phyloP scores from a whole-genome alignment of 2,888 invertebrate genomes.

The Melolontha melolontha region DNA sequence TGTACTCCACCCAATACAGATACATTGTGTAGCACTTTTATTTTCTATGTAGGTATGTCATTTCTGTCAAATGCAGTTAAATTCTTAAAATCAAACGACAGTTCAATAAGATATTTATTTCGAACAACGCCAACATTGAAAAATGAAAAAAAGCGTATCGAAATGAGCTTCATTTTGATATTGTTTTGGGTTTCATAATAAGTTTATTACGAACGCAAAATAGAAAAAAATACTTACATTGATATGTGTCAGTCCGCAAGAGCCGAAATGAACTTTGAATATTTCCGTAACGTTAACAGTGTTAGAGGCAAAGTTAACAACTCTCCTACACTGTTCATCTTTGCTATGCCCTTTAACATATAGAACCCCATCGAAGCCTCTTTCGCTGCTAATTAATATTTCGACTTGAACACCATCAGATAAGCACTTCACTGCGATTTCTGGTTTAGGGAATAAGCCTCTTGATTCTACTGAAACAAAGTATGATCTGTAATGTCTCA shows the following conservation, averaged over 20 bases:
- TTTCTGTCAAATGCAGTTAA: too few relatives aligned
- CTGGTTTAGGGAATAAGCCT: slow-evolving; percentile 78
- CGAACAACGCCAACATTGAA: too few relatives aligned
- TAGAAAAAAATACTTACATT: slow-evolving; percentile 75
- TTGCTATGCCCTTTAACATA: slow-evolving; percentile 96
- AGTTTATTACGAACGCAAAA: too few relatives aligned
- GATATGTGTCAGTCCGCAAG: slow-evolving; percentile 90
- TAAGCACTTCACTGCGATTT: slow-evolving; percentile 88
- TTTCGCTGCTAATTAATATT: slow-evolving; percentile 75
- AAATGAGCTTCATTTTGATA: too few relatives aligned
- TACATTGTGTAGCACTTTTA: too few relatives aligned
- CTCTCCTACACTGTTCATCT: slow-evolving; percentile 87
- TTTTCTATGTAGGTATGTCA: too few relatives aligned
- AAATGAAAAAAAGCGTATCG: too few relatives aligned
- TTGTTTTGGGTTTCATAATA: too few relatives aligned
- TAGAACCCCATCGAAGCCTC: slow-evolving; percentile 88
- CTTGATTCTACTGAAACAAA: slow-evolving; percentile 40
- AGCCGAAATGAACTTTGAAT: slow-evolving; percentile 83
- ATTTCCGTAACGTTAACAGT: slow-evolving; percentile 75
- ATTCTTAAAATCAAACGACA: too few relatives aligned
- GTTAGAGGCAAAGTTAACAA: slow-evolving; percentile 81
- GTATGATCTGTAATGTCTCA: too few relatives aligned
- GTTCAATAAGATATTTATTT: too few relatives aligned
- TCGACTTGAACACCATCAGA: slow-evolving; percentile 93
- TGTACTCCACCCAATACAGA: too few relatives aligned